Conservation (phyloP, 2,888 invertebrate genomes). For the Diplazon laetatorius region DNA sequence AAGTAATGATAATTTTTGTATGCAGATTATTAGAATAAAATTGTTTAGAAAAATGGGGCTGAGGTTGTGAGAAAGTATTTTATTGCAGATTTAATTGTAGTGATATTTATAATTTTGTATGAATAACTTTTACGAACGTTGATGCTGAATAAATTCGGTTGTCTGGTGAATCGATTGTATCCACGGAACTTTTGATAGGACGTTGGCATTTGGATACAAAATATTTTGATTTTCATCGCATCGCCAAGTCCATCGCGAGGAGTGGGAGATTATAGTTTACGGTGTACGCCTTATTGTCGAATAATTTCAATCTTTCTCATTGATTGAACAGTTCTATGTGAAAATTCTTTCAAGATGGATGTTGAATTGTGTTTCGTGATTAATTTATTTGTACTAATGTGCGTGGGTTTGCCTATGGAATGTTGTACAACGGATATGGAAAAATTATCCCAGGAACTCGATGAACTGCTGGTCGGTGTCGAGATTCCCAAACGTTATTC, state of each 20-base stretch:
- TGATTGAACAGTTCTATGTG: constrained; percentile 35
- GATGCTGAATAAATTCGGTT: constrained; percentile 25
- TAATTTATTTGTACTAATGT: constrained; percentile 52
- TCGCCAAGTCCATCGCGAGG: not conserved
- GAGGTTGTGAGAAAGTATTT: no score
- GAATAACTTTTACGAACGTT: constrained; percentile 1
- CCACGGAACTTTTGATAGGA: not conserved
- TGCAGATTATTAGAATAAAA: no score
- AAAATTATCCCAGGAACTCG: constrained; percentile 45
- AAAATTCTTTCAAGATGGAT: constrained; percentile 25
- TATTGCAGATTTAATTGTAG: constrained; percentile 30
- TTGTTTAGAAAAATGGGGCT: no score
- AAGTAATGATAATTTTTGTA: no score
- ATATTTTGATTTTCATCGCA: constrained; percentile 20
- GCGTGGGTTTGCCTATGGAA: constrained; percentile 11
- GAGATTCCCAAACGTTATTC: constrained; percentile 37
- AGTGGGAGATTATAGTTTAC: no score
- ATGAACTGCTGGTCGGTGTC: constrained; percentile 53
- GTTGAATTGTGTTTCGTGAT: constrained; percentile 19
- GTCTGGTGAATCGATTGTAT: not conserved
- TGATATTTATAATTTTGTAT: constrained; percentile 60
- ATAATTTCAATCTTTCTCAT: not conserved
- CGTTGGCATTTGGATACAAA: constrained; percentile 1
- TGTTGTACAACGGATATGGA: constrained; percentile 51
- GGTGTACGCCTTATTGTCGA: not conserved